Conservation (phyloP, 1,140 invertebrate genomes). For the Orchesella cincta region DNA sequence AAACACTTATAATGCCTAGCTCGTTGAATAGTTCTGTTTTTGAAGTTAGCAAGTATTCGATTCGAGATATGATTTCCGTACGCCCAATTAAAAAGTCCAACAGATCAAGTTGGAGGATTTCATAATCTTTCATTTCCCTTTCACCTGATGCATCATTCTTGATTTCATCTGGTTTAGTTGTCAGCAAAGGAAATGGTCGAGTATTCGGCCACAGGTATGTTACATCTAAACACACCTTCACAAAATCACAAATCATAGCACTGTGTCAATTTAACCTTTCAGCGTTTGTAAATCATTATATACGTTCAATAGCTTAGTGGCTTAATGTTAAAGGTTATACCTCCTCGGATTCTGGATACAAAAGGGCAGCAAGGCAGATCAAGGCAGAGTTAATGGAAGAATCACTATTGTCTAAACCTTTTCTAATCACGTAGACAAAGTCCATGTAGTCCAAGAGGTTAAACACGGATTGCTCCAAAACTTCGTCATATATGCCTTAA, state of each 20-base stretch:
- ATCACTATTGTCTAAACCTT: conserved; percentile 81
- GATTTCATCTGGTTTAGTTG: conserved; percentile 54
- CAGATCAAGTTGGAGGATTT: conserved; percentile 75
- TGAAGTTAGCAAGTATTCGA: conserved; percentile 26
- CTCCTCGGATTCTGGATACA: conserved; percentile 77
- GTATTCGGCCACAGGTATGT: conserved; percentile 31
- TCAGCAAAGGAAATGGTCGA: conserved; percentile 64
- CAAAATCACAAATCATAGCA: no score
- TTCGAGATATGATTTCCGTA: conserved; percentile 43
- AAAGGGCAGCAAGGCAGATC: conserved; percentile 69
- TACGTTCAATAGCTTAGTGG: conserved; percentile 20
- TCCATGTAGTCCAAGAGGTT: conserved; percentile 62
- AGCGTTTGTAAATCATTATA: conserved; percentile 1
- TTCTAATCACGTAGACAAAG: conserved; percentile 77
- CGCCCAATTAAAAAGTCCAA: conserved; percentile 59
- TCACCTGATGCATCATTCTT: conserved; percentile 64
- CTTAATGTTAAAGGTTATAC: conserved; percentile 60
- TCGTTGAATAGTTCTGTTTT: conserved; percentile 30
- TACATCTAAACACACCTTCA: conserved; percentile 37
- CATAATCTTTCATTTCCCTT: conserved; percentile 75
- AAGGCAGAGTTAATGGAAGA: conserved; percentile 71
- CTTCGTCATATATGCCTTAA: conserved; percentile 66
- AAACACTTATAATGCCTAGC: conserved; percentile 53
- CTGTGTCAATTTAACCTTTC: no score
- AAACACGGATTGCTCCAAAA: conserved; percentile 60